Conservation (phyloP, 2,113 vertebrate species). For the Arenaria interpres region DNA sequence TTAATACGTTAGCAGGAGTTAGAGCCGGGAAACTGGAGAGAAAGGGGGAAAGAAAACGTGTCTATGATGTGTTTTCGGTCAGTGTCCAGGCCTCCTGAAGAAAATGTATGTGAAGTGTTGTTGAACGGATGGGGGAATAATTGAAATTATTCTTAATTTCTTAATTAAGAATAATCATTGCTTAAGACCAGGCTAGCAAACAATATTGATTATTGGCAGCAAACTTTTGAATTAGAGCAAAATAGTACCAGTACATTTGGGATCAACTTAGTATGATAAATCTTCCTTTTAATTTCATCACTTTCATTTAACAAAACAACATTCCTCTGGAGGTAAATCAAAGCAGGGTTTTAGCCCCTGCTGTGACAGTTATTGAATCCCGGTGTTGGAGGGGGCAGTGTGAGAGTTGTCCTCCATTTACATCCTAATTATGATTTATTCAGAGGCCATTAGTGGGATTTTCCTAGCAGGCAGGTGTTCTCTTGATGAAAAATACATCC, state of each 20-base stretch:
- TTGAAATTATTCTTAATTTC: too few species aligned
- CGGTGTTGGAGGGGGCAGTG: background rate
- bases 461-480: background rate
- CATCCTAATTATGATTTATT: background rate
- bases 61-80: background rate
- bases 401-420: background rate
- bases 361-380: slow-evolving; percentile 18
- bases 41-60: background rate
- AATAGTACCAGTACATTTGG: background rate
- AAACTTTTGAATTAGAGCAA: background rate
- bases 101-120: background rate
- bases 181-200: background rate
- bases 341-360: background rate
- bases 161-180: too few species aligned
- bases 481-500: background rate
- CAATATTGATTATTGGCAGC: background rate
- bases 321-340: slow-evolving; percentile 18
- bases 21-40: background rate
- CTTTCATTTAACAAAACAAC: slow-evolving; percentile 5
- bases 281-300: background rate
- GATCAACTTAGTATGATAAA: background rate
- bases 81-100: background rate
- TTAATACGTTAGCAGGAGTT: background rate
- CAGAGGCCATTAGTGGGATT: background rate
- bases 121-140: background rate